Base-by-base conservation (phyloP, 2,888 invertebrate genomes). In the Tanaodytes sp. region DNA sequence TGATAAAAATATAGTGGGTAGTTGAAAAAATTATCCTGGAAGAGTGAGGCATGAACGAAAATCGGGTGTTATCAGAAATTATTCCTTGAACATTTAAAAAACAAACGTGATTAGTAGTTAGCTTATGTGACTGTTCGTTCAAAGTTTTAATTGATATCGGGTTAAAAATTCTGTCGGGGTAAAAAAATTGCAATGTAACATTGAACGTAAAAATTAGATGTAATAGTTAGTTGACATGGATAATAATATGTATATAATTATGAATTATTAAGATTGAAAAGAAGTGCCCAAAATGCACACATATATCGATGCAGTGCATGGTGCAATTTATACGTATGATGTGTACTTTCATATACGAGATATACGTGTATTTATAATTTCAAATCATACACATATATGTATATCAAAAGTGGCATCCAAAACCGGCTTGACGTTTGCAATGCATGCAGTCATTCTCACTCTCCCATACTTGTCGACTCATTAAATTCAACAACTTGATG, bases 361-460 rank as follows among this genome's bases (percentile, higher is more conserved):
- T 59, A 74, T 73, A 59, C 61, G 8, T 23, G 23, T 23, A 23
- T 23, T 23, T 23, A 23, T 23, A 8, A 4, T 23, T 23, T 23
- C 5, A 4, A 23, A 23, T 23, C 23, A 8, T 23, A 23, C 68
- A 72, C 73, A 72, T 74, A 64, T 57, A 62, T 61, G 72, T 68
- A 73, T 58, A 65, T 57, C 73, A 69, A 73, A 82, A 84, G 80
- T 84, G 80, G 84, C 84, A 84, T 84, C 81, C 82, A 84, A 84
- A 82, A 84, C 84, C 78, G 83, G 78, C 78, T 80, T 81, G 79
- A 80, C 73, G 55, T 82, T 83, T 82, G 84, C 83, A 84, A 81
- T 78, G 82, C 84, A 84, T 84, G 84, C 84, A 83, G 73, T 81
- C 84, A 84, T 84, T 84, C 84, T 84, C 84, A 84, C 84, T 84